phyloP scores from a whole-genome alignment of 2,113 vertebrate species.

The Platysteira castanea region DNA sequence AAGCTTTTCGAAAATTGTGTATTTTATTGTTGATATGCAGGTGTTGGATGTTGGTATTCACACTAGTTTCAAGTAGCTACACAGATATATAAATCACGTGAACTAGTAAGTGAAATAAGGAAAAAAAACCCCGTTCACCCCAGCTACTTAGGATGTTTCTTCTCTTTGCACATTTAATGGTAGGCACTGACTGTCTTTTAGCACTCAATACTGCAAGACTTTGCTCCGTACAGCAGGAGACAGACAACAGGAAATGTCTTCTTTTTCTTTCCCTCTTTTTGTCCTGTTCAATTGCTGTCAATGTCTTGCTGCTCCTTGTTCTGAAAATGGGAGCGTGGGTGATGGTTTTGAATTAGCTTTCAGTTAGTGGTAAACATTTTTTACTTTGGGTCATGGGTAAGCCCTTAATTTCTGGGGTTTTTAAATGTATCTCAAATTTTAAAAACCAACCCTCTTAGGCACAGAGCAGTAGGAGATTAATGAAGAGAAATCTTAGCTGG shows the following conservation, averaged over 20 bases:
- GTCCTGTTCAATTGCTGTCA: not conserved
- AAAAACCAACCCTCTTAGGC: not conserved
- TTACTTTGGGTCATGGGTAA: not conserved
- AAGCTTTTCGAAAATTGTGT: not conserved
- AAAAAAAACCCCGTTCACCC: not conserved
- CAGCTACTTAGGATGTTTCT: not conserved
- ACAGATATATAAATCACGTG: not conserved
- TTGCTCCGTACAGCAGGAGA: fast-evolving
- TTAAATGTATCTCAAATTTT: not conserved
- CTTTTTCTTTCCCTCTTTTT: not conserved
- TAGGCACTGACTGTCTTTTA: not conserved
- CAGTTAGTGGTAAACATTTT: not conserved
- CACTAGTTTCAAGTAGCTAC: not conserved
- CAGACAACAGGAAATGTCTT: not conserved
- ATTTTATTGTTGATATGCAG: not conserved
- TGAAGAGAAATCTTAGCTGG: not conserved
- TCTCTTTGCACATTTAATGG: not conserved
- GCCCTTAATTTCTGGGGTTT: not conserved
- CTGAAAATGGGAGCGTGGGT: not conserved
- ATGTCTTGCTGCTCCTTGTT: not conserved
- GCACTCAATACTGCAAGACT: not conserved
- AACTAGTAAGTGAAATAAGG: not conserved
- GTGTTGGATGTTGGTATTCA: not conserved
- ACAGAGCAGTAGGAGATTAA: not conserved
- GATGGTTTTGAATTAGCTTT: not conserved